These are phyloP conservation scores for Misgurnus anguillicaudatus DNA, from an alignment of 2,113 vertebrate genomes.

Conservation along the genomic window DNA sequence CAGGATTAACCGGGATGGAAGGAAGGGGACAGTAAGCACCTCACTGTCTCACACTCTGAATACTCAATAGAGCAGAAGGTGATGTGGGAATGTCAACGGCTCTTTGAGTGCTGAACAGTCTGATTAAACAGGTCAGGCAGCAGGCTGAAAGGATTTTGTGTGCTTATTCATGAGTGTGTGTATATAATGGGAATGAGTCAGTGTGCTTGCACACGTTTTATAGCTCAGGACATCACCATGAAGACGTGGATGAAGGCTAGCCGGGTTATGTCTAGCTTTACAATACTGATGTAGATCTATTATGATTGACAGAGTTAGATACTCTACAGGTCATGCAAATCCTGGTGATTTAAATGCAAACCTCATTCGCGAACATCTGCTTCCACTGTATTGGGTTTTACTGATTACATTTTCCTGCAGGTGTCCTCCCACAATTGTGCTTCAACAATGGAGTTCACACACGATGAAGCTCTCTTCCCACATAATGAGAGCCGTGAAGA, in stretches of 20 bases:
- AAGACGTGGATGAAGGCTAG: background rate
- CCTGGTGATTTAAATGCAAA: background rate
- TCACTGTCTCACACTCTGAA: slow-evolving; percentile 56
- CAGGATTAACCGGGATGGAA: background rate
- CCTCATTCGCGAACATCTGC: slow-evolving; percentile 20
- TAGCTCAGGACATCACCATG: background rate
- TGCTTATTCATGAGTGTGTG: slow-evolving; percentile 19
- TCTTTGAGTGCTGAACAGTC: slow-evolving; percentile 62
- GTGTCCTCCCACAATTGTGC: slow-evolving; percentile 11
- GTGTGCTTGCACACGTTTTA: slow-evolving; percentile 21
- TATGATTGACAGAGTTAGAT: background rate
- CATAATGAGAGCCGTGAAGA: slow-evolving; percentile 19
- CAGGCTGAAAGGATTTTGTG: slow-evolving; percentile 56
- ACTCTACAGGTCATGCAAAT: background rate
- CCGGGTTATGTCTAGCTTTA: background rate
- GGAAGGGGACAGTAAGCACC: background rate
- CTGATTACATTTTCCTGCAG: slow-evolving; percentile 25
- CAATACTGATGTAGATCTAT: slow-evolving; percentile 1
- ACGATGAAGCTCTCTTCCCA: background rate
- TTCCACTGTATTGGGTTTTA: slow-evolving; percentile 10
- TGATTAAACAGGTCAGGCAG: slow-evolving; percentile 60
- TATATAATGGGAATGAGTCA: background rate
- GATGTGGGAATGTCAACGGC: slow-evolving; percentile 70
- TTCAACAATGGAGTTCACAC: background rate
- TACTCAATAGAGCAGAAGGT: slow-evolving; percentile 64